phyloP scores from a whole-genome alignment of 2,888 invertebrate species.

The Drosophila acutilabella region DNA sequence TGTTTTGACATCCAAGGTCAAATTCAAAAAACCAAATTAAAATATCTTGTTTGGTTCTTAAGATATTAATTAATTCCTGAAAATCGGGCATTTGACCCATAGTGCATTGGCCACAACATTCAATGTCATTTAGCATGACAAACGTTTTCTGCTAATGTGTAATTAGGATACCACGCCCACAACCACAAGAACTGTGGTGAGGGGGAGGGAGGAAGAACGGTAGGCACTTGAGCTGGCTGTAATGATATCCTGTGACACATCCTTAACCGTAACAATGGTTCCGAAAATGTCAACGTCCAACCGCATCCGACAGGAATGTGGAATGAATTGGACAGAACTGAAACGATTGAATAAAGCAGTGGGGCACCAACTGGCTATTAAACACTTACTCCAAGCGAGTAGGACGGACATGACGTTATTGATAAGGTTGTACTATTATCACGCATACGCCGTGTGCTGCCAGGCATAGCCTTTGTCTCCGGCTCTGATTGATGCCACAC shows the following conservation, averaged over 20 bases:
- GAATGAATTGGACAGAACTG: slow-evolving; percentile 4
- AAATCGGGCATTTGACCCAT: no score
- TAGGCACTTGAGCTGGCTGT: slow-evolving; percentile 33
- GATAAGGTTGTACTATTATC: slow-evolving; percentile 61
- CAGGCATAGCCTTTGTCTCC: slow-evolving; percentile 9
- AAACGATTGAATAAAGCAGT: neutral
- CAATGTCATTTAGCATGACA: slow-evolving; percentile 47
- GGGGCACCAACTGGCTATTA: neutral
- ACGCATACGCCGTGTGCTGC: slow-evolving; percentile 50
- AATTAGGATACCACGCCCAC: slow-evolving; percentile 55
- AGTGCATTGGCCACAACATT: slow-evolving; percentile 38
- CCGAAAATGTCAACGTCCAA: neutral
- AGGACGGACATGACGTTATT: slow-evolving; percentile 50
- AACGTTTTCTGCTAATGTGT: slow-evolving; percentile 57
- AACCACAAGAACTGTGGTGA: neutral
- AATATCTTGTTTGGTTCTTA: no score
- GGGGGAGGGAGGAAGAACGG: neutral
- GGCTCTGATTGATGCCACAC: slow-evolving; percentile 47
- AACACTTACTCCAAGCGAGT: neutral
- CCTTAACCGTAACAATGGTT: slow-evolving; percentile 42
- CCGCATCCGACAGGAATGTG: slow-evolving; percentile 3
- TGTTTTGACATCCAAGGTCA: no score
- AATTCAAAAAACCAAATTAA: no score
- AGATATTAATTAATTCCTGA: no score
- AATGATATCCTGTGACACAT: slow-evolving; percentile 59